phyloP scores from a whole-genome alignment of 2,797 vertebrate genomes.

The Aulostomus chinensis region DNA sequence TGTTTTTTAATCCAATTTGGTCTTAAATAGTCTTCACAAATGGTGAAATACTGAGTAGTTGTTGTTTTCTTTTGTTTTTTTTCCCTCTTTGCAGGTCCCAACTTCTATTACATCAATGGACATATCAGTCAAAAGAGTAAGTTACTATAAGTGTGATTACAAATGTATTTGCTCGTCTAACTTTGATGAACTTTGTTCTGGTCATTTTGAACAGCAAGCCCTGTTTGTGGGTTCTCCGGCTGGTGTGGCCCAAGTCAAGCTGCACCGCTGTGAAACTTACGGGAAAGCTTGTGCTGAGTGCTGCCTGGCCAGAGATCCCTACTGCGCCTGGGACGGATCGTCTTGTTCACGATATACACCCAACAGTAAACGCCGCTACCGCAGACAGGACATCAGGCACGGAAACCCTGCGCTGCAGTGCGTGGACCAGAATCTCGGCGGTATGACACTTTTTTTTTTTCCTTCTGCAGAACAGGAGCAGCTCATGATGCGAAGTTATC shows the following conservation, averaged over 20 bases:
- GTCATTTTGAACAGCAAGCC: no score
- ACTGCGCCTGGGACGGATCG: constrained; percentile 91
- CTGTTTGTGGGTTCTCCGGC: constrained; percentile 86
- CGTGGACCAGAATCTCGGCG: constrained; percentile 85
- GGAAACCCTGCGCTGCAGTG: constrained; percentile 89
- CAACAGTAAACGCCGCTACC: constrained; percentile 84
- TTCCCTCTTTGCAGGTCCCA: constrained; percentile 75
- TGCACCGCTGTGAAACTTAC: constrained; percentile 90
- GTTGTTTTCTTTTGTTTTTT: no score
- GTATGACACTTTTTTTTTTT: constrained; percentile 55
- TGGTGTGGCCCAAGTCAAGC: constrained; percentile 86
- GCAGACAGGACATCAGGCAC: constrained; percentile 85
- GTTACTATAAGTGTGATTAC: constrained; percentile 25
- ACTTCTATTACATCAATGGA: constrained; percentile 91
- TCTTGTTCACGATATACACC: constrained; percentile 83
- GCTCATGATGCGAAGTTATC: no score
- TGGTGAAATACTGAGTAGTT: no score
- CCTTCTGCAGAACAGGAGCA: no score
- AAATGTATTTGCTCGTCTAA: no score
- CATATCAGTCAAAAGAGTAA: constrained; percentile 94
- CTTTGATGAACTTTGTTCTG: no score
- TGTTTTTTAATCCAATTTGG: background rate
- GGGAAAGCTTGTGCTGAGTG: constrained; percentile 93
- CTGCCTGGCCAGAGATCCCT: constrained; percentile 94
- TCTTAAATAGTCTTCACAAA: background rate